Evolutionary conservation across 2,888 invertebrate species (phyloP).

Genomic region (Pollenia angustigena): DNA sequence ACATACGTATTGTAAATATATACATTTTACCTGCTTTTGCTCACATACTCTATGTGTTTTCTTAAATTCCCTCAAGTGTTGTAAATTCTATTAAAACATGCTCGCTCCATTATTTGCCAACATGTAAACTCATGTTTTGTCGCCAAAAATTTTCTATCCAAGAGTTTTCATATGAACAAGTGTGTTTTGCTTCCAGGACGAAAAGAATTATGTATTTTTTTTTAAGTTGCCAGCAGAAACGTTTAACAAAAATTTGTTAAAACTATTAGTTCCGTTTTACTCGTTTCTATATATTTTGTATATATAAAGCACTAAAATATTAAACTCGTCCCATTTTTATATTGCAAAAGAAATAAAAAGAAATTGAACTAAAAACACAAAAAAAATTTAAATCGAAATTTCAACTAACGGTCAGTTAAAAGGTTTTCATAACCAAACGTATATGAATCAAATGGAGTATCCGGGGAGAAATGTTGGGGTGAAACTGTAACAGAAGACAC

Average conservation of each 20-base stretch:
- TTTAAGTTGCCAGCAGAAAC: slow-evolving; percentile 44
- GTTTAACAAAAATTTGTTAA: slow-evolving; percentile 57
- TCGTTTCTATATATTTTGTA: background rate
- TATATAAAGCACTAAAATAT: slow-evolving; percentile 31
- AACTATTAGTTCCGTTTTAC: slow-evolving; percentile 38
- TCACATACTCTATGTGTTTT: slow-evolving; percentile 13
- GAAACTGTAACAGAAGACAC: background rate
- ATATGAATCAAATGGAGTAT: background rate
- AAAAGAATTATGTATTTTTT: background rate
- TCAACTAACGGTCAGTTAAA: slow-evolving; percentile 42
- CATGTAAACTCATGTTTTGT: slow-evolving; percentile 64
- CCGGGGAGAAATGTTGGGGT: background rate
- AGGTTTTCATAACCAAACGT: slow-evolving; percentile 20
- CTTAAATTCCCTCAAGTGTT: slow-evolving; percentile 62
- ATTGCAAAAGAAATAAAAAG: slow-evolving; percentile 8
- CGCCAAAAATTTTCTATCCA: slow-evolving; percentile 43
- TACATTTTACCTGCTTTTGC: slow-evolving; percentile 20
- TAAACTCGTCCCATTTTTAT: slow-evolving; percentile 21
- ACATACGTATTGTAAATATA: background rate
- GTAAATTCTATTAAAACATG: slow-evolving; percentile 62
- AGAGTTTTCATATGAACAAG: background rate
- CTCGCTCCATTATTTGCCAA: slow-evolving; percentile 59
- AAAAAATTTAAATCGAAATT: slow-evolving; percentile 15
- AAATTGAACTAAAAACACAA: background rate
- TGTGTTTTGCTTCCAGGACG: background rate